Evolutionary conservation across 2,797 vertebrate genomes (phyloP).

Genomic region (Novumbra hubbsi): DNA sequence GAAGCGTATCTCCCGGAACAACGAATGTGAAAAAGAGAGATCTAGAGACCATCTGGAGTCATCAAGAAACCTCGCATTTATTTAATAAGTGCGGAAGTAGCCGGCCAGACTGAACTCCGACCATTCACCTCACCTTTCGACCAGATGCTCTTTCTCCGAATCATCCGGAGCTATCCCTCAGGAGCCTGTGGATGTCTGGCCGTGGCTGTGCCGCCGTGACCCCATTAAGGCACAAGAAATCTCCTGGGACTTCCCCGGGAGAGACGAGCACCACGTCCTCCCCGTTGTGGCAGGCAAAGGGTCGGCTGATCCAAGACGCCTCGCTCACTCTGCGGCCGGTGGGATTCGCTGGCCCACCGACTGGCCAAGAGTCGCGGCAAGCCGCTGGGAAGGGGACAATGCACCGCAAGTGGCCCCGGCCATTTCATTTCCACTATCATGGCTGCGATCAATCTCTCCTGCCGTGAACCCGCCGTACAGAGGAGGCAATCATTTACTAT

Average conservation of each 20-base stretch:
- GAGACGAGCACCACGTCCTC: slow-evolving; percentile 47
- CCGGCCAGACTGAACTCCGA: not conserved
- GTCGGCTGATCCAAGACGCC: slow-evolving; percentile 36
- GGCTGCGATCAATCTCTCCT: slow-evolving; percentile 61
- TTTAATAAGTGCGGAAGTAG: not conserved
- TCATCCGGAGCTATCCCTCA: slow-evolving; percentile 12
- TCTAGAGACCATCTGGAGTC: not conserved
- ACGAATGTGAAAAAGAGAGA: not conserved
- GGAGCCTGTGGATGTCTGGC: slow-evolving; percentile 18
- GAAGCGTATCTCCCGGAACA: not conserved
- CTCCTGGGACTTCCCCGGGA: slow-evolving; percentile 31
- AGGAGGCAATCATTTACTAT: slow-evolving; percentile 62
- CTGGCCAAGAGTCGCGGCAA: slow-evolving; percentile 6
- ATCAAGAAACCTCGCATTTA: not conserved
- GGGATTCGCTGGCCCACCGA: slow-evolving; percentile 50
- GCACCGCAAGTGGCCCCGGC: slow-evolving; percentile 30
- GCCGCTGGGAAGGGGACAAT: slow-evolving; percentile 21
- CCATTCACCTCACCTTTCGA: slow-evolving; percentile 7
- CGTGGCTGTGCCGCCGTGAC: slow-evolving; percentile 41
- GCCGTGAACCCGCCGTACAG: slow-evolving; percentile 22
- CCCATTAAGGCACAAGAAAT: slow-evolving; percentile 57
- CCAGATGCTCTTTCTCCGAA: slow-evolving; percentile 17
- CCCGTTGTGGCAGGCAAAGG: slow-evolving; percentile 38
- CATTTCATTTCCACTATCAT: slow-evolving; percentile 67
- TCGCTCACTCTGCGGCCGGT: slow-evolving; percentile 41